These are phyloP conservation scores for Falco novaeseelandiae DNA, from an alignment of 2,797 vertebrate genomes.

Conservation along the genomic window DNA sequence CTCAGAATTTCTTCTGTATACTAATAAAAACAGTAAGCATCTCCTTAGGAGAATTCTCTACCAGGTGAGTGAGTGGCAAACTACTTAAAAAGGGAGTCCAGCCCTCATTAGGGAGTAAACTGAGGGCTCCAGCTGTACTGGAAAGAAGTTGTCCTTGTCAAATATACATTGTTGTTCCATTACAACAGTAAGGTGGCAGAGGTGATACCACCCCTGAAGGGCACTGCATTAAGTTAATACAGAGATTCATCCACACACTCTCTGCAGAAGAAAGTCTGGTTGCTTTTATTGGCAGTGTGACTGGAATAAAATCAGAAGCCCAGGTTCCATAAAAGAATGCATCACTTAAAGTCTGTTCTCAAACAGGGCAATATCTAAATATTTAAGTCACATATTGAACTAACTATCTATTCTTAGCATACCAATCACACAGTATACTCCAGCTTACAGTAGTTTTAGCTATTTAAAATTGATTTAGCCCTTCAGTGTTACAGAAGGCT, in stretches of 20 bases:
- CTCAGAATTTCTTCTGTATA: not conserved
- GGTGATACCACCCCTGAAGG: too few relatives aligned
- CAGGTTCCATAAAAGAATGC: not conserved
- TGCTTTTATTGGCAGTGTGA: not conserved
- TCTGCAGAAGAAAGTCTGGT: not conserved
- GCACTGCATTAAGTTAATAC: not conserved
- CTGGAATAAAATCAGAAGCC: not conserved
- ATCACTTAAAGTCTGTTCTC: not conserved
- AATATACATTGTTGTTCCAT: not conserved
- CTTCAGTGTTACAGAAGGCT: not conserved
- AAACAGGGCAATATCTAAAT: too few relatives aligned
- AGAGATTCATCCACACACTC: fast-evolving
- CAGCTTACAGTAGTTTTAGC: not conserved
- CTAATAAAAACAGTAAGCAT: not conserved
- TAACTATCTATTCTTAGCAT: too few relatives aligned
- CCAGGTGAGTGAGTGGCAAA: not conserved
- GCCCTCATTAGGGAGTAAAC: not conserved
- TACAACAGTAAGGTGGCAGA: not conserved
- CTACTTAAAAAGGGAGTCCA: not conserved
- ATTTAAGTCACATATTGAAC: not conserved
- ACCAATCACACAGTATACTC: fast-evolving
- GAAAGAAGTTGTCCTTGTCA: not conserved
- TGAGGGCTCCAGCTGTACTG: not conserved
- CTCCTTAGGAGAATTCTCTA: not conserved
- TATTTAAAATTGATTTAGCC: not conserved